Base-by-base conservation (phyloP, 2,888 invertebrate species). In the Hypolimnas misippus region DNA sequence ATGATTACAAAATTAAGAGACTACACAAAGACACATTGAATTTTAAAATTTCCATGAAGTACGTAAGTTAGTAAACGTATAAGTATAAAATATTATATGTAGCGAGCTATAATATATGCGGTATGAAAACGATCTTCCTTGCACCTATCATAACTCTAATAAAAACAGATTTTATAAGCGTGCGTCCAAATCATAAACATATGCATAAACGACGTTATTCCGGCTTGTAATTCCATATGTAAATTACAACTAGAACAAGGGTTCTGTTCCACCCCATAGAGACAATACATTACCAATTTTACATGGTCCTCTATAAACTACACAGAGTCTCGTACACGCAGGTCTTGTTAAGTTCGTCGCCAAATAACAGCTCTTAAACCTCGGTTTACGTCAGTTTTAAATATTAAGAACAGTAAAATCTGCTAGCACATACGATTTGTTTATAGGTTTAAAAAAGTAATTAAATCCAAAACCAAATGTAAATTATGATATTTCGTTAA, bases 211-310 rank as follows among this genome's bases (percentile, higher is more conserved):
- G 82, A 80, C 81, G 81, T 88, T 82, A 87, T 85, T 83, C 81
- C 80, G 79, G 81, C 82, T 81, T 84, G 88, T 90, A 86, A 91
- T 90, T 91, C 86, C 81, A 82, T 87, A 91, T 91, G 90, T 89
- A 91, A 91, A 91, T 91, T 91, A 86, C 82, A 84, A 84, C 84
- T 89, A 81, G 78, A 82, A 79, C 82, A 87, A 86, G 86, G 86
- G 85, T 86, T 77, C 72, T 76, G 76, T 82, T 80, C 81, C 81
- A 84, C 86, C 87, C 86, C 82, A 81, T 77, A 77, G 85, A 86
- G 82, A 85, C 81, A 78, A 68, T 69, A 64, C 31, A 56, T 57
- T 69, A 38, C 83, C 81, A 82, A 55, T 60, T 57, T 71, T 66
- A 71, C 66, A 62, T 73, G 84, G 75, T 63, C 83, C 68, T 19